These are phyloP conservation scores for Diorhabda carinulata DNA, from an alignment of 1,140 invertebrate genomes.

Conservation along the genomic window DNA sequence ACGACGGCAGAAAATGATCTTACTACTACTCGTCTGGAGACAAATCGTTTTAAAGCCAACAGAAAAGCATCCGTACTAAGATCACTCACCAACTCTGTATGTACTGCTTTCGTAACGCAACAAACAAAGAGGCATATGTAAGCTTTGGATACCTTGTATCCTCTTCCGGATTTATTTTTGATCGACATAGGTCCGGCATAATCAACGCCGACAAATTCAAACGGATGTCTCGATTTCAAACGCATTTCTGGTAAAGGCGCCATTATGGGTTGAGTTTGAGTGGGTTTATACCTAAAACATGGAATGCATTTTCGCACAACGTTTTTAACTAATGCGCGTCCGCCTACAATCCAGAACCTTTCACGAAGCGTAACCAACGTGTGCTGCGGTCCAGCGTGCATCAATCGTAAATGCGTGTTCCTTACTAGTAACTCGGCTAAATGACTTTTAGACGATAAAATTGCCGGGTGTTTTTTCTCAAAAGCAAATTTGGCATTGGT, in stretches of 20 bases:
- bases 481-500: too few species aligned
- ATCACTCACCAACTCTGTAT: constrained; percentile 43
- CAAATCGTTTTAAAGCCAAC: constrained; percentile 38
- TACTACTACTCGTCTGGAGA: too few species aligned
- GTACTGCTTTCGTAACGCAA: constrained; percentile 40
- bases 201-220: not conserved
- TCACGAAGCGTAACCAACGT: constrained; percentile 26
- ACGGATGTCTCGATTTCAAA: not conserved
- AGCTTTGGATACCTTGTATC: constrained; percentile 31
- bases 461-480: too few species aligned
- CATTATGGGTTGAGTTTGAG: not conserved
- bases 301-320: not conserved
- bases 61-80: constrained; percentile 37
- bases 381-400: constrained; percentile 37
- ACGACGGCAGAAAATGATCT: too few species aligned
- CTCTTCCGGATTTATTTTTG: constrained; percentile 15
- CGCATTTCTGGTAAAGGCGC: too few species aligned
- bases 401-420: constrained; percentile 22
- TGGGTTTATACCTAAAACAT: not conserved
- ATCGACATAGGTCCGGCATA: not conserved
- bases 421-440: constrained; percentile 27
- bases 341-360: constrained; percentile 35
- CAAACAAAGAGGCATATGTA: constrained; percentile 46
- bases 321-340: not conserved
- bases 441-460: constrained; percentile 24